Percentiles rank a stretch among this genome's conserved stretches.
Conservation (phyloP, 1,140 invertebrate species). For the Meloidogyne hapla region DNA sequence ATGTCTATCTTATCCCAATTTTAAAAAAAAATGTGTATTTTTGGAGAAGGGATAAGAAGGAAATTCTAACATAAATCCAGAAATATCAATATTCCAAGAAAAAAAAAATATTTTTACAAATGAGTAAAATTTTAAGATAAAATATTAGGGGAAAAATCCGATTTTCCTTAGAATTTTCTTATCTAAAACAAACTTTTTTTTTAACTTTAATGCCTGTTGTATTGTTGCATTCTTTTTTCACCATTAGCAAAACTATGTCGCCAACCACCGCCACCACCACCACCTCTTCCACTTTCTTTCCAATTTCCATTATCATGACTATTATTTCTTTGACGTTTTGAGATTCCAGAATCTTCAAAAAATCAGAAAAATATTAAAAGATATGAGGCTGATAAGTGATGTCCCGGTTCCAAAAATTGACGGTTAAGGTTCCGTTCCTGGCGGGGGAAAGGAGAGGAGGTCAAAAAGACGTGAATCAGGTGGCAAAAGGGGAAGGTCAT, state of each 20-base stretch:
- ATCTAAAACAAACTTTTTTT: background rate
- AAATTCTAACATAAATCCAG: too few relatives aligned
- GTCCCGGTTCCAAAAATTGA: too few relatives aligned
- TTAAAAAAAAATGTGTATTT: too few relatives aligned
- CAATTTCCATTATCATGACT: background rate
- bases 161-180: background rate
- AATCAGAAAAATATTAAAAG: too few relatives aligned
- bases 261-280: background rate
- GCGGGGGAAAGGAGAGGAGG: too few relatives aligned
- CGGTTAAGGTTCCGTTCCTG: too few relatives aligned
- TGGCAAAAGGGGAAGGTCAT: too few relatives aligned
- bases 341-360: background rate
- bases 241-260: background rate
- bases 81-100: background rate
- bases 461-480: too few relatives aligned
- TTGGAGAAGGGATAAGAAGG: too few relatives aligned
- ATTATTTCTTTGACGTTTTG: background rate
- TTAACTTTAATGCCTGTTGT: background rate
- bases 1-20: too few relatives aligned
- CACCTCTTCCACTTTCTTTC: background rate
- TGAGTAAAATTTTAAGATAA: background rate
- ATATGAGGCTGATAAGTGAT: too few relatives aligned
- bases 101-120: background rate
- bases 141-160: background rate
- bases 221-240: slow-evolving; percentile 1